These are phyloP conservation scores for Geococcyx californianus DNA, from an alignment of 2,113 vertebrate species.

Conservation along the genomic window DNA sequence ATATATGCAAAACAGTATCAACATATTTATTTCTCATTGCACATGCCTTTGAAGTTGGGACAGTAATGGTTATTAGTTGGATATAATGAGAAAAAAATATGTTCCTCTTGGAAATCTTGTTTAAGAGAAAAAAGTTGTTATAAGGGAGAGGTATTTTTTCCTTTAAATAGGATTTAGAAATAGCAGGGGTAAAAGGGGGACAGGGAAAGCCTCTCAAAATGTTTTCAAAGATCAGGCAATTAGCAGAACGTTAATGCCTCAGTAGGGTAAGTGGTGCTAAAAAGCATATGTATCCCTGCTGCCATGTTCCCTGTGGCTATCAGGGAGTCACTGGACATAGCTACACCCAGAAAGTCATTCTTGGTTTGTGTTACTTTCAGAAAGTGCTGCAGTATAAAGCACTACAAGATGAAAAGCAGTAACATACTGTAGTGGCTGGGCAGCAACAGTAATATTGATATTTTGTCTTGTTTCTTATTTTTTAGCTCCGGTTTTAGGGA, in stretches of 20 bases:
- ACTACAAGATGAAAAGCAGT: neutral
- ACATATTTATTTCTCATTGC: neutral
- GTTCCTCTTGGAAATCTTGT: neutral
- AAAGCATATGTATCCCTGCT: neutral
- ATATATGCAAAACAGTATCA: neutral
- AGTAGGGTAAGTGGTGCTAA: neutral
- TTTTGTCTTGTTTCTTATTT: neutral
- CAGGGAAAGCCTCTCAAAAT: neutral
- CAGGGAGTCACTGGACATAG: neutral
- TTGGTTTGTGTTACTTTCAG: neutral
- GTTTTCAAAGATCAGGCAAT: neutral
- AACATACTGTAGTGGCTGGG: neutral
- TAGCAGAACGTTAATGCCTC: rapidly evolving
- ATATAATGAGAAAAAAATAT: neutral
- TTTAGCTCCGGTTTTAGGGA: neutral
- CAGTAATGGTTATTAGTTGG: neutral
- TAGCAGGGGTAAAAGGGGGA: neutral
- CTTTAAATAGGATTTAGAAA: neutral
- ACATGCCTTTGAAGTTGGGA: neutral
- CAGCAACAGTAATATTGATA: neutral
- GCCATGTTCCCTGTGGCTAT: neutral
- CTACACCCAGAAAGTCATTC: neutral
- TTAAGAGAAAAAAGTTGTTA: neutral
- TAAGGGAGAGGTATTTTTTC: neutral
- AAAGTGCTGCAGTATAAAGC: neutral